Evolutionary conservation across 2,888 invertebrate genomes (phyloP).

Genomic region (Ischnus inquisitorius): DNA sequence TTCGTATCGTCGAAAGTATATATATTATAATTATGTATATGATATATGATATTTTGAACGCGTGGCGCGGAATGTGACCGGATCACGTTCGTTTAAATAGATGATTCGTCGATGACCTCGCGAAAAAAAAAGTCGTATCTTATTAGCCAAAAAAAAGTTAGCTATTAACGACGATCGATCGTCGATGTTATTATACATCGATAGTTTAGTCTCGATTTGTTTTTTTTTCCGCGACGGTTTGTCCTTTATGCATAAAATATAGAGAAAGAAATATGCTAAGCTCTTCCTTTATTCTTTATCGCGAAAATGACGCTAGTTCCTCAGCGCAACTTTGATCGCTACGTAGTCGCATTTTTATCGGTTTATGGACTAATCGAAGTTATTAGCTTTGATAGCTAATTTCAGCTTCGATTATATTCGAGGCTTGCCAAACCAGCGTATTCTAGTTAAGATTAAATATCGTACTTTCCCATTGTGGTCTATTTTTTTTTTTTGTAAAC

Average conservation of each 20-base stretch:
- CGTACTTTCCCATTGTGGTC: background rate
- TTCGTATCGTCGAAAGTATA: slow-evolving; percentile 62
- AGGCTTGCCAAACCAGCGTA: background rate
- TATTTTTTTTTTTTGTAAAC: slow-evolving; percentile 19
- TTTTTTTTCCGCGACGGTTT: slow-evolving; percentile 11
- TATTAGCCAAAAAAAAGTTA: background rate
- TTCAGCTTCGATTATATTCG: background rate
- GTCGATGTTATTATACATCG: background rate
- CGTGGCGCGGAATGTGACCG: slow-evolving; percentile 54
- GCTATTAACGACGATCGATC: background rate
- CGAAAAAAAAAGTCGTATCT: background rate
- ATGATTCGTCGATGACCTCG: slow-evolving; percentile 45
- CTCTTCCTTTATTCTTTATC: slow-evolving; percentile 5
- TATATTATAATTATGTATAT: slow-evolving; percentile 38
- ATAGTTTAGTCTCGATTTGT: background rate
- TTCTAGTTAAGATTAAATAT: slow-evolving; percentile 12
- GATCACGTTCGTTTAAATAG: slow-evolving; percentile 45
- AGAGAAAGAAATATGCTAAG: background rate
- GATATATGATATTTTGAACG: slow-evolving; percentile 20
- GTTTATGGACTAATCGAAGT: slow-evolving; percentile 13
- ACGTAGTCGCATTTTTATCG: background rate
- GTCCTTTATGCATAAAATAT: background rate
- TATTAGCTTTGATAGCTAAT: slow-evolving; percentile 26
- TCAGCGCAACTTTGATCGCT: background rate
- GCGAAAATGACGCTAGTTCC: slow-evolving; percentile 20